Evolutionary conservation across 2,797 vertebrate genomes (phyloP), one percentile per base, ranked within the genome.

Genomic region (Artibeus lituratus): DNA sequence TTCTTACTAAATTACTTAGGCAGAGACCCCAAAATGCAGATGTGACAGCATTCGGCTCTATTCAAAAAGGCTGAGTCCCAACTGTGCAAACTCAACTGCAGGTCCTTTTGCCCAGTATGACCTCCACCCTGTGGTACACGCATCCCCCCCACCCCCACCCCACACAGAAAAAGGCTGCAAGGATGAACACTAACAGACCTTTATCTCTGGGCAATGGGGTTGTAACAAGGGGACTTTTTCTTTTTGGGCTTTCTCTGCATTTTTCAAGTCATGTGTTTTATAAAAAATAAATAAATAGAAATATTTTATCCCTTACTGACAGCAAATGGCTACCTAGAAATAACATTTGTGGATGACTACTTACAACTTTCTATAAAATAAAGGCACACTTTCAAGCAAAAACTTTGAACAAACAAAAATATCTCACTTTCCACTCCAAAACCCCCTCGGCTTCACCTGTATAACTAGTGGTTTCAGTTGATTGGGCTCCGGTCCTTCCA

Each of bases 401-500:
- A 90, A 42, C 3, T 32, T 65, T 62, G 44, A 96, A 24, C 3
- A 53, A 87, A 35, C 0, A 44, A 70, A 55, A 44, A 39, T 11
- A 65, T 2, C 32, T n/a, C 35, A 87, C 0, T 87, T 51, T 49
- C 55, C 3, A 55, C 14, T 32, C 74, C 35, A 8, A 83, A 44
- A 37, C 14, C 26, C 9, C 59, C 18, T 47, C 8, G 10, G 73
- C 3, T 59, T 95, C 37, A 99, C 99, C 99, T 99, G 99, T 90
- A 99, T 99, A 62, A 99, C 99, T 0, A 99, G 98, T 0, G 99
- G 99, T 97, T 99, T 99, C 86, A 99, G 99, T 98, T 99, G 99
- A 98, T 98, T 99, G 26, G 99, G 99, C 86, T 99, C 99, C 0
- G 99, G 99, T n/a, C 99, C 99, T 91, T 99, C 99, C 93, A 99